Conservation (phyloP, 2,797 vertebrate species). For the Salmo trutta region DNA sequence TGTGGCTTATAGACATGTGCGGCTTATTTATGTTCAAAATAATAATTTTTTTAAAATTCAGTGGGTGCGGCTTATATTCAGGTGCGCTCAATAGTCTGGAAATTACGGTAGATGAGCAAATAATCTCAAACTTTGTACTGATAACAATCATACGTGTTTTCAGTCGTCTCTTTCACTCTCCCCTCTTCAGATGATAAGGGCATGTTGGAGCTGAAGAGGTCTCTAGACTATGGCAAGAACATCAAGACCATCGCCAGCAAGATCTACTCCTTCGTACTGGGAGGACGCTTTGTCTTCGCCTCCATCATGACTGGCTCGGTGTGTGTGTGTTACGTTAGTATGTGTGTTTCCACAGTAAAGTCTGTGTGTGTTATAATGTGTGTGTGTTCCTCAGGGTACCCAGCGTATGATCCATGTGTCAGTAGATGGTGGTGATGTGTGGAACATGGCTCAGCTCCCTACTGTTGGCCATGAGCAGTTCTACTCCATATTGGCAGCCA, state of each 20-base stretch:
- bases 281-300: slow-evolving; percentile 88
- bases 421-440: slow-evolving; percentile 78
- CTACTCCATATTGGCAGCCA: slow-evolving; percentile 92
- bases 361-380: slow-evolving; percentile 6
- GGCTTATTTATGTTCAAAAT: too few species aligned
- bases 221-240: slow-evolving; percentile 81
- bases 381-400: slow-evolving; percentile 62
- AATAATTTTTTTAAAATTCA: too few species aligned
- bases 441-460: slow-evolving; percentile 95
- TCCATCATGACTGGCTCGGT: slow-evolving; percentile 91
- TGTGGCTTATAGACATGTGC: too few species aligned
- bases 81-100: too few species aligned
- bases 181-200: slow-evolving; percentile 79
- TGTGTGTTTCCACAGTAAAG: slow-evolving; percentile 1
- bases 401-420: slow-evolving; percentile 87
- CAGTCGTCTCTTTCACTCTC: not conserved
- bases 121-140: too few species aligned
- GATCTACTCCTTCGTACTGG: slow-evolving; percentile 91
- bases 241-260: slow-evolving; percentile 83
- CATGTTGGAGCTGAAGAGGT: slow-evolving; percentile 83
- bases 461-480: slow-evolving; percentile 92
- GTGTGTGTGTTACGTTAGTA: slow-evolving; percentile 7
- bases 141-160: too few species aligned
- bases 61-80: too few species aligned
- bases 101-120: too few species aligned